Conservation (phyloP, 2,113 vertebrate genomes). For the Cricetomys ansorgei region DNA sequence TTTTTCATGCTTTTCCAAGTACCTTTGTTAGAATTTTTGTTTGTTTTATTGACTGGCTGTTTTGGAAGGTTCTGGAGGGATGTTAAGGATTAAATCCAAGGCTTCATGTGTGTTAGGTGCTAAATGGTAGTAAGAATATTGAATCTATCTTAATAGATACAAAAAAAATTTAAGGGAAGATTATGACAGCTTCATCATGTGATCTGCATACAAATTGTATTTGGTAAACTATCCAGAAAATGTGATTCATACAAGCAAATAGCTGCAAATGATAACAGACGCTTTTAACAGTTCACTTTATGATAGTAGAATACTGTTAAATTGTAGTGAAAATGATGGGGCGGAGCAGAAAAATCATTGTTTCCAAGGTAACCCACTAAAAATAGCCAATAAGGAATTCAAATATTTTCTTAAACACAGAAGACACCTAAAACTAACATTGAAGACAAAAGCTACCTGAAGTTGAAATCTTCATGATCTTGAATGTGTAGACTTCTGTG, state of each 20-base stretch:
- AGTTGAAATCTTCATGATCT: neutral
- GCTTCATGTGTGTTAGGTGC: neutral
- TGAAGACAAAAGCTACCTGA: neutral
- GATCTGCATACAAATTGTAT: conserved; percentile 59
- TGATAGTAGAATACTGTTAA: neutral
- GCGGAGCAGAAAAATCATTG: neutral
- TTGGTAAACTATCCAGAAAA: conserved; percentile 26
- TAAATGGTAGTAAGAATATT: neutral
- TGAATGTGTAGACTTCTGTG: conserved; percentile 34
- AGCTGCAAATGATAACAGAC: conserved; percentile 22
- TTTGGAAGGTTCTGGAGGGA: too few relatives aligned
- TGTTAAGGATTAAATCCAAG: neutral
- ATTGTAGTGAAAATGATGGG: neutral
- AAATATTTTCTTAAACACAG: conserved; percentile 21
- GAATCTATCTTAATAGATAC: neutral
- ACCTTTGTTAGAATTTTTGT: neutral
- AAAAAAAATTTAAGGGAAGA: neutral
- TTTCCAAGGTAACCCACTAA: conserved; percentile 13
- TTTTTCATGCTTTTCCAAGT: conserved; percentile 13
- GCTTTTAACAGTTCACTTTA: conserved; percentile 35
- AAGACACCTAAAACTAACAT: conserved; percentile 7
- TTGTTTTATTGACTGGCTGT: neutral
- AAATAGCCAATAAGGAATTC: neutral
- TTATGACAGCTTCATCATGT: neutral
- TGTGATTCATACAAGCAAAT: conserved; percentile 13